Conservation (phyloP, 2,888 invertebrate species). For the Laspeyria flexula region DNA sequence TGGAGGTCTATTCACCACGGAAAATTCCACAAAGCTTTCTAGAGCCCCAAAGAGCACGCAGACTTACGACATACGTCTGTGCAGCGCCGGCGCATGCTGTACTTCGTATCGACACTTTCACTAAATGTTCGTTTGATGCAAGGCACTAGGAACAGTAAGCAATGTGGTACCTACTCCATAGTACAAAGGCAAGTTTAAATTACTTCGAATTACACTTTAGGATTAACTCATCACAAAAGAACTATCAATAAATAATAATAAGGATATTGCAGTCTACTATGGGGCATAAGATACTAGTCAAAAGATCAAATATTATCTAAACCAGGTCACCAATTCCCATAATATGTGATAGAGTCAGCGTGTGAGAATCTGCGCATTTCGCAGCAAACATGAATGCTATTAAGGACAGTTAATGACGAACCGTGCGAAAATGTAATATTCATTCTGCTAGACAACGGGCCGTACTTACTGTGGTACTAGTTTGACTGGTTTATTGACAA, state of each 20-base stretch:
- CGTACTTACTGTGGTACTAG: conserved; percentile 36
- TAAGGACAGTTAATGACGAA: conserved; percentile 38
- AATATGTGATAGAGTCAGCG: neutral
- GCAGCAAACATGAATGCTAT: conserved; percentile 30
- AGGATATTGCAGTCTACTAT: too few relatives aligned
- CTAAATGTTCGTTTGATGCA: conserved; percentile 56
- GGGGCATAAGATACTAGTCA: too few relatives aligned
- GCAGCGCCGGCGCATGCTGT: conserved; percentile 38
- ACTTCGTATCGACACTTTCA: conserved; percentile 71
- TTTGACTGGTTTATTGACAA: conserved; percentile 27
- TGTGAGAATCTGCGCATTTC: conserved; percentile 9
- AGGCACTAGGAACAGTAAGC: conserved; percentile 18
- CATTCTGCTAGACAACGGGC: conserved; percentile 35
- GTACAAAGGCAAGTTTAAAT: too few relatives aligned
- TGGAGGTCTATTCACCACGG: conserved; percentile 48
- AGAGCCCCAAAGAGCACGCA: conserved; percentile 57
- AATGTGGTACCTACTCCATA: neutral
- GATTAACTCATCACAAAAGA: neutral
- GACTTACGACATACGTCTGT: conserved; percentile 65
- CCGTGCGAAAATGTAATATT: conserved; percentile 42
- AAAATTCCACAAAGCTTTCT: conserved; percentile 77
- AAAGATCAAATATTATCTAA: too few relatives aligned
- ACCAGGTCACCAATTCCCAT: neutral
- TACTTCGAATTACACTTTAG: neutral
- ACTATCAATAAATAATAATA: neutral